Evolutionary conservation across 2,888 invertebrate species (phyloP), one percentile per base, ranked within the genome.

Genomic region (Acleris literana): DNA sequence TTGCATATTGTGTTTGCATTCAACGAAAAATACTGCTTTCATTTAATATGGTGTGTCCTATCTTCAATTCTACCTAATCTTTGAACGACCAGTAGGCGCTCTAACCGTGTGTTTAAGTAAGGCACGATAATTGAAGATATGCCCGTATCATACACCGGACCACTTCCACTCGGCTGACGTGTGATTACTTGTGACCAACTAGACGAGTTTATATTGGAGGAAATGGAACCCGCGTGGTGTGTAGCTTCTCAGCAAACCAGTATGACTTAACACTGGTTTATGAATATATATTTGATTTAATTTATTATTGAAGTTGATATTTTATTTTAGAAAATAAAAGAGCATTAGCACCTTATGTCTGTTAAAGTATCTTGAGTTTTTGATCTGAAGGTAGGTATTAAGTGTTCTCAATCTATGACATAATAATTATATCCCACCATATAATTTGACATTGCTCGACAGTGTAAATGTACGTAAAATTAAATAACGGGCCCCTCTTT

Each of bases 101-200:
- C 82, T 81, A 82, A 83, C 87, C 84, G 87, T 87, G 83, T 89
- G 84, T 90, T 91, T 91, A 91, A 91, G 91, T 91, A 92, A 88
- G 91, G 92, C 88, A 90, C 90, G 90, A 87, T 92, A 92, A 92
- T 91, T 91, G 90, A 88, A 90, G 90, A 88, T 90, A 90, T 87
- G 86, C 84, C 81, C 74, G 83, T 85, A 88, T 89, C 85, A 87
- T 87, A 86, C 82, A 75, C 81, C 78, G 78, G 79, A 76, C 78
- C 77, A 75, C 79, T 80, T 79, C 76, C 74, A 77, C 69, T 81
- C 79, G 39, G 39, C 39, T 87, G 88, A 88, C 87, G 87, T 83
- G 82, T 85, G 86, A 89, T 89, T 90, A 86, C 81, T 80, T 81
- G 46, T 46, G 46, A 46, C 46, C 46, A 46, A 46, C 46, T 46